Base-by-base conservation (phyloP, 1,140 invertebrate species). In the Heliconius congener region DNA sequence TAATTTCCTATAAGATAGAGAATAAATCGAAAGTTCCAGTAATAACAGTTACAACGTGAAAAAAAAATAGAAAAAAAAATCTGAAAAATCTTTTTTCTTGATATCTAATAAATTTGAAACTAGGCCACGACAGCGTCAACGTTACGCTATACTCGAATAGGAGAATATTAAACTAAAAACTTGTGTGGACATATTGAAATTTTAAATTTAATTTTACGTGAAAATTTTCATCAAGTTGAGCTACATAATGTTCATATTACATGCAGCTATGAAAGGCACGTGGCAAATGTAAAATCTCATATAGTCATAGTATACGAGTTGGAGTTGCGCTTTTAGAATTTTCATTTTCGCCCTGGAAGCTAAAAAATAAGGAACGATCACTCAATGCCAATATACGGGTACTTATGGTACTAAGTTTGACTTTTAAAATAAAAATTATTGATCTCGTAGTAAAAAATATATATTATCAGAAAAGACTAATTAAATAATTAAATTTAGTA, bases 221-320 rank as follows among this genome's bases (percentile, higher is more conserved):
- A 60, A 57, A 60, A 60, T 27, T 60, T 60, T 60, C 55, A 60
- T 60, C 55, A 60, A 27, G n/a, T 60, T 60, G 8, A 60, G 55
- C 55, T n/a, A 23, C n/a, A 60, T 60, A 13, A 27, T 60, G 52
- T 55, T 8, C 52, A 55, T 55, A 55, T 55, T 55, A 55, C 52
- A 55, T 55, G 55, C n/a, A 23, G 55, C 55, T 60, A 23, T 60
- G 55, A 60, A 60, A 60, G 55, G 55, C 55, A 60, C 19, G 55
- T 60, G 55, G 55, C 55, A 52, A 60, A 60, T 60, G 55, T 60
- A 60, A 60, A 23, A 6, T 60, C 55, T 60, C 55, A 60, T 60
- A 60, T 23, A 23, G 52, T n/a, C 52, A 60, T 19, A 60, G 8
- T 60, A 8, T 60, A 60, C 11, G 55, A 60, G 55, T 19, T 52